Base-by-base conservation (phyloP, 37 sponge, comb jelly and placozoan species). In the Chondrosia reniformis region DNA sequence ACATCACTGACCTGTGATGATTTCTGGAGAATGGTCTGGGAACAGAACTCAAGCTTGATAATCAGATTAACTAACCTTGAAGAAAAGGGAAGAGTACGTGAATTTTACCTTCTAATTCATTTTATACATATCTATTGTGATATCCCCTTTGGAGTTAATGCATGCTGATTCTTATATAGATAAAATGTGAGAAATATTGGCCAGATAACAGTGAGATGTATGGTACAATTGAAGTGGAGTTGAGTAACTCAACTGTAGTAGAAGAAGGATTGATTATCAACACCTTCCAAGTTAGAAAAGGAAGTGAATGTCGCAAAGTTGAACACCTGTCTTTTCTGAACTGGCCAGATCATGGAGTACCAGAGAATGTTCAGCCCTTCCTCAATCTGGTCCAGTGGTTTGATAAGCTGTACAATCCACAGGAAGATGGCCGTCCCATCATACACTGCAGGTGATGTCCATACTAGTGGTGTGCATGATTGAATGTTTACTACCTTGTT, bases 1-100 rank as follows among this genome's bases (percentile, higher is more conserved):
- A n/a, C n/a, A n/a, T n/a, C n/a, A n/a, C 72, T 89, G 44, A 90
- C 91, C 33, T 62, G 62, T 17, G 76, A 82, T 42, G 87, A 86
- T 69, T 90, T 90, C 76, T 90, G 91, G 91, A 62, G 80, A 63
- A 90, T 90, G 91, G 83, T 86, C 22, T 90, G 91, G 91, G 84
- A 90, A 44, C 76, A 80, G 76, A 57, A 83, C 59, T 58, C 74
- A 43, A 62, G 87, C 40, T 79, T 88, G 39, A 83, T 90, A 28
- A 67, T 90, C 46, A 90, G 86, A 87, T 49, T 90, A 54, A 90
- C 91, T 33, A 90, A 86, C 67, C 31, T 82, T 13, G 83, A 82
- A 44, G 91, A 91, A 63, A 83, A 86, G 69, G 77, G 80, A 73
- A 83, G 76, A 44, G 91, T 90, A 45, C 71, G 90, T 8, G 44